Evolutionary conservation across 1,140 invertebrate species (phyloP), one percentile per base, ranked within the genome.

Genomic region (Nasonia giraulti): DNA sequence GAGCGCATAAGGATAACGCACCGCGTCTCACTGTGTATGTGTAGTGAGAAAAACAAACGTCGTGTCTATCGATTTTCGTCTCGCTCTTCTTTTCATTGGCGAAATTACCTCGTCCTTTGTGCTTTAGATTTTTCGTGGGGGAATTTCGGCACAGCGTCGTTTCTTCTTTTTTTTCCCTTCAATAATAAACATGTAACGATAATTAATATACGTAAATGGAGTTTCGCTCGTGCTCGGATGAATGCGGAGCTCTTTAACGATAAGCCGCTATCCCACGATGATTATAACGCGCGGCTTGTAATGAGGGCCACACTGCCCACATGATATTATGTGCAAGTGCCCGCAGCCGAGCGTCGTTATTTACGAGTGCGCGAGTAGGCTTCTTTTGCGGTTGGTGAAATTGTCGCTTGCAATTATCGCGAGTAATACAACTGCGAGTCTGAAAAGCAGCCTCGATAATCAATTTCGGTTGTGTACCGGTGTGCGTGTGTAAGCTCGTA

Each of bases 61-160:
- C 11, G 47, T 31, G 71, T 12, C 37, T 55, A 73, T 83, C 81
- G 73, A 77, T 78, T 78, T 50, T 66, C 37, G 4, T 78, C 77
- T 69, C 77, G 17, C 5, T 31, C 47, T 33, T 75, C 83, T 75
- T 84, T 80, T 75, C 68, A 73, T 66, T 66, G 68, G 83, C 77
- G 77, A 84, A 80, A 79, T 80, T 79, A 73, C 82, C 10, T 27
- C 33, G 33, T 37, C 8, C 33, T 76, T 71, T 77, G 44, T 78
- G 66, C 27, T 27, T 55, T 23, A 55, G 33, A 76, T 80, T 74
- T 40, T 62, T 50, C 47, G 11, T 11, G 10, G 76, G 62, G 62
- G 31, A 66, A 80, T 68, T 68, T 44, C 62, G n/a, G 31, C 1
- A 31, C n/a, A 27, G 33, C 33, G 33, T 37, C 33, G 33, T 71